phyloP scores from a whole-genome alignment of 2,113 vertebrate genomes.

The Leptobrachium leishanense region DNA sequence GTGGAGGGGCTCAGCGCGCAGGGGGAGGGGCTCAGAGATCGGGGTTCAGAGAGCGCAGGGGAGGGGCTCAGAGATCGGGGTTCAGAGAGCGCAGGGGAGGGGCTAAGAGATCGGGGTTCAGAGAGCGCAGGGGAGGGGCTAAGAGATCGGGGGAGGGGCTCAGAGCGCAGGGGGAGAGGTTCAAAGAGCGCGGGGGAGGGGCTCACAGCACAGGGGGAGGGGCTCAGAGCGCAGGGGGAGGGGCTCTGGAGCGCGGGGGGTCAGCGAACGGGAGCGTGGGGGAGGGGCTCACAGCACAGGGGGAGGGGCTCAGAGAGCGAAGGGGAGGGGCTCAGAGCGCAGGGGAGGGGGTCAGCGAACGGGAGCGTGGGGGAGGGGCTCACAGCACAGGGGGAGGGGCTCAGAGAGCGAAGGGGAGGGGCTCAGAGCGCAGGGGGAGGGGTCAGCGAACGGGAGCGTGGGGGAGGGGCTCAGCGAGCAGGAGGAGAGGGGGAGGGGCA shows the following conservation, averaged over 20 bases:
- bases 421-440: neutral
- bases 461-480: neutral
- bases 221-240: neutral
- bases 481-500: neutral
- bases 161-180: neutral
- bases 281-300: too few species aligned
- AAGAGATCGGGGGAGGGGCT: neutral
- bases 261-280: neutral
- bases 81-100: too few species aligned
- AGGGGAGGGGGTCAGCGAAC: neutral
- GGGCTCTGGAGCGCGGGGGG: neutral
- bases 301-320: neutral
- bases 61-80: too few species aligned
- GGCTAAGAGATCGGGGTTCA: too few species aligned
- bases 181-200: neutral
- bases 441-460: neutral
- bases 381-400: neutral
- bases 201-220: neutral
- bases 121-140: too few species aligned
- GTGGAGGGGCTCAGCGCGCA: too few species aligned
- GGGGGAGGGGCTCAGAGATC: too few species aligned
- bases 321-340: neutral
- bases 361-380: too few species aligned
- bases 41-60: too few species aligned
- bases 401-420: neutral